A percentile compares a stretch with the other conserved stretches of the same genome.
Evolutionary conservation across 2,797 vertebrate species (phyloP).

Genomic region (Esox masquinongy): DNA sequence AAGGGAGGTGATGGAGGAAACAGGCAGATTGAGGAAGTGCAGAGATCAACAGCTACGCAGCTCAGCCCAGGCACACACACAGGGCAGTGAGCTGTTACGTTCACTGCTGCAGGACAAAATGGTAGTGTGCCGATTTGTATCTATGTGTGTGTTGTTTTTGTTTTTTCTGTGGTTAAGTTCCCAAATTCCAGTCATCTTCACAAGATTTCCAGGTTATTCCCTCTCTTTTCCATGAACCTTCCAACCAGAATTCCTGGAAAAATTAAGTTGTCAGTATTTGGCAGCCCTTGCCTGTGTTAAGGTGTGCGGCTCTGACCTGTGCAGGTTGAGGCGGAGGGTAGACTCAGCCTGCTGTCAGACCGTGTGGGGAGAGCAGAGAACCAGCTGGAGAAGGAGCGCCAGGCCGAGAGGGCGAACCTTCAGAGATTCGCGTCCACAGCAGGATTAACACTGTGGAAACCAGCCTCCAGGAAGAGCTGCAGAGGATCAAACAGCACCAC

Average conservation of each 20-base stretch:
- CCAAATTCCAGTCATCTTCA: not conserved
- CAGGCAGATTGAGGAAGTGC: constrained; percentile 68
- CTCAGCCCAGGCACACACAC: constrained; percentile 56
- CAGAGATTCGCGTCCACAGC: constrained; percentile 66
- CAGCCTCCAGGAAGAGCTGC: constrained; percentile 74
- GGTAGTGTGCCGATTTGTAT: constrained; percentile 57
- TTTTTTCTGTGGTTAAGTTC: not conserved
- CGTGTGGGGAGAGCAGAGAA: constrained; percentile 67
- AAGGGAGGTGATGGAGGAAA: constrained; percentile 67
- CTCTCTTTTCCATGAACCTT: too few species aligned
- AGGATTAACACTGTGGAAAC: constrained; percentile 73
- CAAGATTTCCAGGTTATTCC: too few species aligned
- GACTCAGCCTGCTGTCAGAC: constrained; percentile 59
- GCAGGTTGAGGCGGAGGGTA: constrained; percentile 70
- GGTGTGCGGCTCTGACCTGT: constrained; percentile 22
- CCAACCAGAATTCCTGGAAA: too few species aligned
- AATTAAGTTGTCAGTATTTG: too few species aligned
- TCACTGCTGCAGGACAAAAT: constrained; percentile 63
- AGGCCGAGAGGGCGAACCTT: constrained; percentile 61
- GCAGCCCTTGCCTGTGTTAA: not conserved
- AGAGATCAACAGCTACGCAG: constrained; percentile 66
- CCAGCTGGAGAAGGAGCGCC: constrained; percentile 47
- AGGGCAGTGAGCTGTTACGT: constrained; percentile 57
- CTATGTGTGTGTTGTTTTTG: not conserved
- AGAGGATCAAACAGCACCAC: constrained; percentile 81